phyloP scores from a whole-genome alignment of 64 coral and sea anemone species.

The Montipora efflorescens region DNA sequence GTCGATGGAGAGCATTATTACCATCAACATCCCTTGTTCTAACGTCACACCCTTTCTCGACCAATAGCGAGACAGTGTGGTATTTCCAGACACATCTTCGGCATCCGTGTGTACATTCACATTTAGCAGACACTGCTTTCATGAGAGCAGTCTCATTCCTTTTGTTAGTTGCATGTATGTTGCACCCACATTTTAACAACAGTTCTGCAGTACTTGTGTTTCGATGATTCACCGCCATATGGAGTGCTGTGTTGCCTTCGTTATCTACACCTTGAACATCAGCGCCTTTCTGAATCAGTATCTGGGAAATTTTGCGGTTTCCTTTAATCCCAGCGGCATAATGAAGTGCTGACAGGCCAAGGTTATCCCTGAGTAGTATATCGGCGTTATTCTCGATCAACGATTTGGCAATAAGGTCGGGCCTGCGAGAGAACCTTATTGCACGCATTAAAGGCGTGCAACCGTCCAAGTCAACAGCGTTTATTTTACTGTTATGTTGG shows the following conservation, averaged over 20 bases:
- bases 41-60: conserved; percentile 71
- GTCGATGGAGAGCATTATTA: conserved; percentile 63
- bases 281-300: conserved; percentile 65
- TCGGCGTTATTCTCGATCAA: conserved; percentile 73
- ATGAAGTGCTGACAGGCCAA: conserved; percentile 69
- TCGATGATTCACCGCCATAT: conserved; percentile 77
- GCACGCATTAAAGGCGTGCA: conserved; percentile 77
- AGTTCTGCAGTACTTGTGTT: conserved; percentile 77
- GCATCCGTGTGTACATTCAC: conserved; percentile 81
- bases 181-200: conserved; percentile 57
- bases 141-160: conserved; percentile 63
- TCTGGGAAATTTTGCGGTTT: conserved; percentile 60
- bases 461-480: conserved; percentile 70
- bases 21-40: conserved; percentile 69
- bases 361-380: conserved; percentile 22
- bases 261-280: conserved; percentile 59
- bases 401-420: conserved; percentile 59
- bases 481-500: conserved; percentile 52
- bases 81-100: conserved; percentile 89
- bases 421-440: conserved; percentile 63
- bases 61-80: conserved; percentile 78
- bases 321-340: conserved; percentile 84
- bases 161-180: conserved; percentile 69
- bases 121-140: conserved; percentile 73
- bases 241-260: conserved; percentile 73